These are phyloP conservation scores for Tromatobia lineatoria DNA, from an alignment of 2,888 invertebrate species.

Conservation along the genomic window DNA sequence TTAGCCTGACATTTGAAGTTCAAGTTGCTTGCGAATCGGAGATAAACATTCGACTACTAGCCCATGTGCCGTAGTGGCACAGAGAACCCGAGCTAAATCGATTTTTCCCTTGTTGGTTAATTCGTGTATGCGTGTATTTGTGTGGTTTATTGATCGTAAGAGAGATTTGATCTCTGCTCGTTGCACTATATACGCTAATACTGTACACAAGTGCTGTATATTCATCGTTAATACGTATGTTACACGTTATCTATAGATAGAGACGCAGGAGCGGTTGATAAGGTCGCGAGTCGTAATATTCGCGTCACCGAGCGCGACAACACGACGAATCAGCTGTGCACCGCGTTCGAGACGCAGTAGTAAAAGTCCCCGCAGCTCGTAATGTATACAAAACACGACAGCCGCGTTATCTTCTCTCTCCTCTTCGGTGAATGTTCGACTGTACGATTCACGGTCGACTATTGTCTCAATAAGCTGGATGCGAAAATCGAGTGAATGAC, in stretches of 20 bases:
- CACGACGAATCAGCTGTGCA: conserved; percentile 64
- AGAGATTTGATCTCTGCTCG: conserved; percentile 63
- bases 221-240: conserved; percentile 14
- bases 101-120: conserved; percentile 35
- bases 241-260: conserved; percentile 50
- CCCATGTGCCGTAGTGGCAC: not conserved
- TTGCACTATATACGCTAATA: conserved; percentile 6
- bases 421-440: conserved; percentile 7
- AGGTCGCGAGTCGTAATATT: conserved; percentile 64
- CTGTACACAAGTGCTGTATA: conserved; percentile 21
- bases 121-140: conserved; percentile 10
- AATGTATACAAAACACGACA: conserved; percentile 34
- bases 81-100: conserved; percentile 17
- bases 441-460: conserved; percentile 11
- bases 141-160: conserved; percentile 60
- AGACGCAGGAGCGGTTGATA: conserved; percentile 57
- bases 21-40: not conserved
- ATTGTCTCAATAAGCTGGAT: not conserved
- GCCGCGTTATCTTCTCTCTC: conserved; percentile 9
- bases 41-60: not conserved
- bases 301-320: conserved; percentile 54
- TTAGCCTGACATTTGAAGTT: conserved; percentile 13
- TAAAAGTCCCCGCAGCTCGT: not conserved
- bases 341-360: conserved; percentile 1
- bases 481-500: not conserved